Percentiles rank a stretch among this genome's conserved stretches.
Conservation (phyloP, 1,140 invertebrate genomes). For the Centruroides sculpturatus region DNA sequence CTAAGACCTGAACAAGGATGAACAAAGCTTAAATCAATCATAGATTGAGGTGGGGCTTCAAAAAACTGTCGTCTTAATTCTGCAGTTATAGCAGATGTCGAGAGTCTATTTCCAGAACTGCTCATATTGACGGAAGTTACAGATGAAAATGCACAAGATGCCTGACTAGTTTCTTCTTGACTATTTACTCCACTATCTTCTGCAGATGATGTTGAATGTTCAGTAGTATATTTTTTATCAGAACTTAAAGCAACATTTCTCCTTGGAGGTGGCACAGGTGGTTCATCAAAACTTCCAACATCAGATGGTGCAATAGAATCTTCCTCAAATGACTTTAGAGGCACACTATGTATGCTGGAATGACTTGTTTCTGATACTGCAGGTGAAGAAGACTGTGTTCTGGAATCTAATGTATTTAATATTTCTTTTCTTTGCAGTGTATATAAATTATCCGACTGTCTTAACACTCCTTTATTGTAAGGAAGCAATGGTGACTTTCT, state of each 20-base stretch:
- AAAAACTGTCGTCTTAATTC: constrained; percentile 21
- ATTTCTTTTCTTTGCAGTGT: not conserved
- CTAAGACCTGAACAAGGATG: too few species aligned
- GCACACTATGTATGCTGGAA: not conserved
- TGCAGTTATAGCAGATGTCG: constrained; percentile 11
- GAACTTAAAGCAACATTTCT: constrained; percentile 7
- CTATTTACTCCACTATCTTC: too few species aligned
- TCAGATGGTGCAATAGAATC: constrained; percentile 4
- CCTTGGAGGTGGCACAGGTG: constrained; percentile 5
- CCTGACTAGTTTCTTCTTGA: too few species aligned
- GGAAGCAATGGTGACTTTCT: constrained; percentile 5
- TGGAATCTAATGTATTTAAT: constrained; percentile 2
- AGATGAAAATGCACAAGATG: not conserved
- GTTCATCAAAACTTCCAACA: not conserved
- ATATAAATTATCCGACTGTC: not conserved
- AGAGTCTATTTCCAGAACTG: not conserved
- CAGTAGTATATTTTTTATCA: too few species aligned
- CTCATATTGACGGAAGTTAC: not conserved
- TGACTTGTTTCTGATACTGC: constrained; percentile 12
- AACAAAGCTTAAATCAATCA: too few species aligned
- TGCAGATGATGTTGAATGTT: too few species aligned
- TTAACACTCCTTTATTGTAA: not conserved
- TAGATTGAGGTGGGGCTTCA: constrained; percentile 6
- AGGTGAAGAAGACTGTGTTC: constrained; percentile 5
- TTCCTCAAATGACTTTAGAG: constrained; percentile 5